A percentile compares a stretch with the other conserved stretches of the same genome.
phyloP scores from a whole-genome alignment of 2,113 vertebrate species.

The Hepsetus odoe region DNA sequence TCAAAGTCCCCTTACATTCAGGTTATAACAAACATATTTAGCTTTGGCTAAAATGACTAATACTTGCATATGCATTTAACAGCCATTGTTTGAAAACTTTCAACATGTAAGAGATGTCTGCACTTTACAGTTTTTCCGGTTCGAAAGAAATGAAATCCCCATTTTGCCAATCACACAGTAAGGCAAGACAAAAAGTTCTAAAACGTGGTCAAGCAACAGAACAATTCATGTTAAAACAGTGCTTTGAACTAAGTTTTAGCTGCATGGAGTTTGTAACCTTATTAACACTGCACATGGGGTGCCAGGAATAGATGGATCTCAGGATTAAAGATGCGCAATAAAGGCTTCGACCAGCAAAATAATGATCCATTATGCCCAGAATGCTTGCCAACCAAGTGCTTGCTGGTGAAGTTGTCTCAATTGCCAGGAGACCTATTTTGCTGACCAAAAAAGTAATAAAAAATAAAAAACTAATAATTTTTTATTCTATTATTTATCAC shows the following conservation, averaged over 20 bases:
- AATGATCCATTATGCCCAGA: background rate
- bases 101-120: conserved; percentile 6
- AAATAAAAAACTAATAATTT: background rate
- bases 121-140: conserved; percentile 19
- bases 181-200: conserved; percentile 3
- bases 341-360: background rate
- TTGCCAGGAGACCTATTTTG: background rate
- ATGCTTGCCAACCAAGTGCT: background rate
- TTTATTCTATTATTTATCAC: background rate
- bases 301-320: background rate
- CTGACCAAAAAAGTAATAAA: conserved; percentile 13
- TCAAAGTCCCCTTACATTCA: background rate
- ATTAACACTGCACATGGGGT: background rate
- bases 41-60: background rate
- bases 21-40: background rate
- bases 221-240: conserved; percentile 28
- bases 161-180: background rate
- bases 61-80: conserved; percentile 27
- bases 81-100: conserved; percentile 7
- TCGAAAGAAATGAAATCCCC: conserved; percentile 23
- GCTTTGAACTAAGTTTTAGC: background rate
- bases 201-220: conserved; percentile 19
- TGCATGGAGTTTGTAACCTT: background rate
- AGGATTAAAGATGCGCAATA: background rate
- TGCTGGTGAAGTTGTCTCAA: background rate